A percentile compares a stretch with the other conserved stretches of the same genome.
These are phyloP conservation scores for Scleropages formosus DNA, from an alignment of 2,797 vertebrate species.

Conservation along the genomic window DNA sequence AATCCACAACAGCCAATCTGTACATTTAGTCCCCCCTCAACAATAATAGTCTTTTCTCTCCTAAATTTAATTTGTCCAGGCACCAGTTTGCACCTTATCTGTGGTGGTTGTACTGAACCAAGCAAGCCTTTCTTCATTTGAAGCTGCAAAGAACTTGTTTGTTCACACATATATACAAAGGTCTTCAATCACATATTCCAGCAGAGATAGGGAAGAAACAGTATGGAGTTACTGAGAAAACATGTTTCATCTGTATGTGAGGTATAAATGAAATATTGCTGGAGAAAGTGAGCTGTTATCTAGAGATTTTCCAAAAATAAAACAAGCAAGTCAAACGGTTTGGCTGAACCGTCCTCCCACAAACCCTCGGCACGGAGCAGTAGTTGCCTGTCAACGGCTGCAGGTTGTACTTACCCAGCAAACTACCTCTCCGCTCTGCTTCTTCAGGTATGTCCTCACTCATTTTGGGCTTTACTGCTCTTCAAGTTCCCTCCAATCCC, in stretches of 20 bases:
- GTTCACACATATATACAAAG: neutral
- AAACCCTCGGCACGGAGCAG: slow-evolving; percentile 30
- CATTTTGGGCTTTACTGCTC: slow-evolving; percentile 28
- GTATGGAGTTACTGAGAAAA: neutral
- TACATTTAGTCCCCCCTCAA: neutral
- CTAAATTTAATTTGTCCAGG: neutral
- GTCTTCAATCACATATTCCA: too few species aligned
- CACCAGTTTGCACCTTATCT: neutral
- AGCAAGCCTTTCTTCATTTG: neutral
- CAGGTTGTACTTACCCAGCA: slow-evolving; percentile 34
- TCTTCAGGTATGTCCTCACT: slow-evolving; percentile 27
- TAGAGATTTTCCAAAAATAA: neutral
- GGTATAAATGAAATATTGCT: too few species aligned
- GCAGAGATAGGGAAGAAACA: neutral
- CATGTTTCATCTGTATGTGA: neutral
- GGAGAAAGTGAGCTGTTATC: too few species aligned
- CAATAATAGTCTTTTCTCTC: neutral
- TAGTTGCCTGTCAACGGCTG: slow-evolving; percentile 40
- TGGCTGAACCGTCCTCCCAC: slow-evolving; percentile 30
- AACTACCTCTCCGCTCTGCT: slow-evolving; percentile 30
- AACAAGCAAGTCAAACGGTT: neutral
- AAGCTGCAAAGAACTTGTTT: neutral
- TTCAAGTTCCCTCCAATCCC: slow-evolving; percentile 10
- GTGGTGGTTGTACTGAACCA: too few species aligned
- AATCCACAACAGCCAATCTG: slow-evolving; percentile 40